A percentile compares a stretch with the other conserved stretches of the same genome.
These are phyloP conservation scores for Chaetophractus vellerosus DNA, from an alignment of 2,797 vertebrate species.

Conservation along the genomic window DNA sequence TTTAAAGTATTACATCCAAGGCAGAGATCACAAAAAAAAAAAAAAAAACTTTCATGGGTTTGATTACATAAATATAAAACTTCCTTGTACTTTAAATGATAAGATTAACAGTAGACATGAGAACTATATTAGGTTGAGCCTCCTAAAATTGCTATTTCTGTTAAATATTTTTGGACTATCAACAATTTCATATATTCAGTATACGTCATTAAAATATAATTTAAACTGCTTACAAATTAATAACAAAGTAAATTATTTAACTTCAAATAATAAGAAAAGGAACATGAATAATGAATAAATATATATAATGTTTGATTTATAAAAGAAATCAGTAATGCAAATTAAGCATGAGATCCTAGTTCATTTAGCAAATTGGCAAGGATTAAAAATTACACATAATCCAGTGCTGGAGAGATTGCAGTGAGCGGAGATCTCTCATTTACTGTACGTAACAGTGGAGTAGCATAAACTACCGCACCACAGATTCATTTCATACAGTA, in stretches of 20 bases:
- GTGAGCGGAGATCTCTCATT: background rate
- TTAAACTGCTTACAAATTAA: conserved; percentile 44
- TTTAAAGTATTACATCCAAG: background rate
- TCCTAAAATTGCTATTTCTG: background rate
- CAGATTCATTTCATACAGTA: background rate
- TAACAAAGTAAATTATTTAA: background rate
- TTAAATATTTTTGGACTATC: background rate
- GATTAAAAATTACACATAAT: background rate
- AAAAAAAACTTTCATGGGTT: conserved; percentile 4
- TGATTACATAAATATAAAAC: conserved; percentile 18
- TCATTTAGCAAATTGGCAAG: conserved; percentile 45
- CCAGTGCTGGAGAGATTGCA: background rate
- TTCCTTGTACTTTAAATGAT: conserved; percentile 5
- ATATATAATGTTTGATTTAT: conserved; percentile 24
- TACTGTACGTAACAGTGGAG: too few species aligned
- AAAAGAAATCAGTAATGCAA: background rate
- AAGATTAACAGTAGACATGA: background rate
- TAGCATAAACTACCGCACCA: background rate
- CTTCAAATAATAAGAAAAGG: background rate
- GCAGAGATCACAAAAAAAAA: background rate
- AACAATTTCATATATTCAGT: conserved; percentile 11
- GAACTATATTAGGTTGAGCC: background rate
- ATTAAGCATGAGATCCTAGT: conserved; percentile 16
- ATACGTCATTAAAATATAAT: background rate
- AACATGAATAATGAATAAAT: background rate